Base-by-base conservation (phyloP, 2,113 vertebrate genomes). In the Meleagris gallopavo region DNA sequence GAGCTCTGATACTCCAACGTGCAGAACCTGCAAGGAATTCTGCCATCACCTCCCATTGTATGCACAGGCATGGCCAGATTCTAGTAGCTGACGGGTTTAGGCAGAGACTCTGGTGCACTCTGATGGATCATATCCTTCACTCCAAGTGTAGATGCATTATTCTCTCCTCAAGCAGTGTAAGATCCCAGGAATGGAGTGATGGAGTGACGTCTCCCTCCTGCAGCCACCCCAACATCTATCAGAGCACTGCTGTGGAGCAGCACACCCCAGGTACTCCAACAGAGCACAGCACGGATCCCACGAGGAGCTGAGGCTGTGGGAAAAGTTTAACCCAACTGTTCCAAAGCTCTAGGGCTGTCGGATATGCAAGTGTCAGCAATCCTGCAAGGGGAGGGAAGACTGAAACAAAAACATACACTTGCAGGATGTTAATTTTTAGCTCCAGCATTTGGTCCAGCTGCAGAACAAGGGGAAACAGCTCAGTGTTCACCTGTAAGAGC, bases 41-140 rank as follows among this genome's bases (percentile, higher is more conserved):
- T 58, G 13, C 3, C 2, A 0, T 5, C 20, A 50, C n/a, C 64
- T 81, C 15, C 3, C 48, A 16, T 40, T 3, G 5, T 10, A 30
- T 66, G 50, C 70, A 58, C 1, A 38, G 50, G 55, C 43, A 7
- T 8, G 8, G 24, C 3, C 0, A 0, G 3, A 5, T 11, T 14
- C 38, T 21, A 27, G 67, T 12, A 83, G n/a, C 1, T 43, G 57
- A 38, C 22, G 52, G 30, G 40, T 25, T 75, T 22, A 73, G 58
- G 34, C 14, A 29, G 50, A 83, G 40, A 19, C 50, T 58, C 38
- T 15, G 29, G 41, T 50, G 36, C n/a, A 64, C 27, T 11, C 34
- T 30, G 19, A 58, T 85, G 45, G 40, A 70, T 48, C 34, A 3
- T 3, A 65, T 9, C 45, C 50, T 43, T 13, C 14, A 80, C 43